These are phyloP conservation scores for Globodera rostochiensis DNA, from an alignment of 1,140 invertebrate species.

Conservation along the genomic window DNA sequence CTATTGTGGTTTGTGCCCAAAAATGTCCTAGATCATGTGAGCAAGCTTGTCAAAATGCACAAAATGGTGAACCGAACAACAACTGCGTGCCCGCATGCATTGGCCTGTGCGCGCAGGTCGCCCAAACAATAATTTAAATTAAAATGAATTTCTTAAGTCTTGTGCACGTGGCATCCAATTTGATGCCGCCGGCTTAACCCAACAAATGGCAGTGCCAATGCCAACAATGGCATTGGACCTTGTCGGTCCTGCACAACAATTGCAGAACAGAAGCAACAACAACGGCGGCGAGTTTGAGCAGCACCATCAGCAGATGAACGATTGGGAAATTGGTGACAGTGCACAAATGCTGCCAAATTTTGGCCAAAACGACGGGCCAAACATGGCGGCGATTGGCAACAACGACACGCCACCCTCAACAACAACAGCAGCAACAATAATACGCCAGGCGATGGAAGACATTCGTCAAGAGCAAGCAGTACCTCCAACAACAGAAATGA, in stretches of 20 bases:
- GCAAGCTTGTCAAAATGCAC: neutral
- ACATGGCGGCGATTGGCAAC: neutral
- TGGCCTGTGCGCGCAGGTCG: neutral
- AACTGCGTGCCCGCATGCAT: constrained; percentile 11
- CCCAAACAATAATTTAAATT: neutral
- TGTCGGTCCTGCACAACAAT: neutral
- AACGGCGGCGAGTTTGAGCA: neutral
- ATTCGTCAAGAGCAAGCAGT: neutral
- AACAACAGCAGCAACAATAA: neutral
- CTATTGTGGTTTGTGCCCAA: neutral
- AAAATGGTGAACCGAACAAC: neutral
- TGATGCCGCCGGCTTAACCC: neutral
- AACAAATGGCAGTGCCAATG: constrained; percentile 10
- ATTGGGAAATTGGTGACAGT: neutral
- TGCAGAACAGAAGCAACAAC: neutral
- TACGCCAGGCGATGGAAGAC: neutral
- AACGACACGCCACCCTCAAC: neutral
- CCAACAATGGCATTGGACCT: neutral
- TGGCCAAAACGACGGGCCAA: neutral
- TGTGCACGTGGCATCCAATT: constrained; percentile 16
- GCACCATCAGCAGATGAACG: neutral
- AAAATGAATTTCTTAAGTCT: neutral
- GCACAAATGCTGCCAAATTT: neutral
- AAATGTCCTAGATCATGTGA: constrained; percentile 5
- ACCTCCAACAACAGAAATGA: neutral